Evolutionary conservation across 1,140 invertebrate species (phyloP).

Genomic region (Ostrea edulis): DNA sequence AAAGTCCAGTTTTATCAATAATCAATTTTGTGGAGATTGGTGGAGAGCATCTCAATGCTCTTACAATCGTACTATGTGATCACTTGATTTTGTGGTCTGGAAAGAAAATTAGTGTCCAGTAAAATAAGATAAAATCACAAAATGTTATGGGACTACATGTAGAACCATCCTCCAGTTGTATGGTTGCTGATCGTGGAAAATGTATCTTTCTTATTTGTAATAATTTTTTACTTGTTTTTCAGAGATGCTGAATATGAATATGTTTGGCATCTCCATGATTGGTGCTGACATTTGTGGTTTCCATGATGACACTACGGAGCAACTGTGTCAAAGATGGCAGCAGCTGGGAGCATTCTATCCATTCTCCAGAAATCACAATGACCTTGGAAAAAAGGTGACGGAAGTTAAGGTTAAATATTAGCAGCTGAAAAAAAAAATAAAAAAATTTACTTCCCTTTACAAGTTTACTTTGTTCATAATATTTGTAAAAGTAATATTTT

Average conservation of each 20-base stretch:
- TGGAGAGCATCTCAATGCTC: no score
- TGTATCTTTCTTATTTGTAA: background rate
- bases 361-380: slow-evolving; percentile 78
- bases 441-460: no score
- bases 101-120: no score
- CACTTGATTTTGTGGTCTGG: no score
- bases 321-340: slow-evolving; percentile 82
- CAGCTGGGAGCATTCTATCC: slow-evolving; percentile 83
- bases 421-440: no score
- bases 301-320: slow-evolving; percentile 86
- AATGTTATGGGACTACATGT: no score
- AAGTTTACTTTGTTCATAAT: no score
- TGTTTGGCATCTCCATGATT: slow-evolving; percentile 86
- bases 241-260: slow-evolving; percentile 73
- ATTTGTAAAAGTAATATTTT: background rate
- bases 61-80: no score
- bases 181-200: background rate
- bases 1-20: no score
- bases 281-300: slow-evolving; percentile 96
- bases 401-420: background rate
- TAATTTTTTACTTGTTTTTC: slow-evolving; percentile 41
- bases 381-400: slow-evolving; percentile 31
- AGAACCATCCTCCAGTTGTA: no score
- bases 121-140: no score
- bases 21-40: no score